Evolutionary conservation across 2,888 invertebrate species (phyloP), one percentile per base, ranked within the genome.

Genomic region (Cerastis leucographa): DNA sequence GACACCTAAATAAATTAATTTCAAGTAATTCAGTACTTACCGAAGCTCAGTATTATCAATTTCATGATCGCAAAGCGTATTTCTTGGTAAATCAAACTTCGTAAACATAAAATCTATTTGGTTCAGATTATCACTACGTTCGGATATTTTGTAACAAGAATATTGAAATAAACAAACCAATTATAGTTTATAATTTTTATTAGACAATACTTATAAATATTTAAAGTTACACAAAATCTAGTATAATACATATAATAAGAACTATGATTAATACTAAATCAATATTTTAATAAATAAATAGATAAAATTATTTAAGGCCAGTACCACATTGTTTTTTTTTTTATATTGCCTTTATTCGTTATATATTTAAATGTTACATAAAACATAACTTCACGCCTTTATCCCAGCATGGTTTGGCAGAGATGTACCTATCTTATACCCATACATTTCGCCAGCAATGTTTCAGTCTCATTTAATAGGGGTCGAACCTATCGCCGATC

Each of bases 141-240:
- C 72, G 71, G 64, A 81, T 65, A 74, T 44, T 65, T 22, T 54
- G 46, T n/a, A 9, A 9, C 14, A 61, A 25, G 11, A 22, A 29
- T 49, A n/a, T 35, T 40, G 19, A 80, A 85, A 68, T 9, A 76
- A 76, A 74, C 44, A 73, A 65, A 42, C 8, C 56, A 49, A 46
- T 54, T 14, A n/a, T n/a, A 3, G 6, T 62, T 73, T 17, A 40
- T 0, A 29, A 7, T 71, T 71, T 78, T 85, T 81, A 87, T 64
- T 81, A 78, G 12, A 81, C 76, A 87, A 70, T 51, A 65, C 76
- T 81, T 85, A 86, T 12, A 74, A 64, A 84, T 75, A 80, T 54
- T 73, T 56, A 68, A 42, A 22, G 14, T 64, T 40, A 73, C 11
- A n/a, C 56, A 74, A 81, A 78, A 70, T 67, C 42, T 59, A 59